Base-by-base conservation (phyloP, 1,140 invertebrate genomes). In the Bombus confusus region DNA sequence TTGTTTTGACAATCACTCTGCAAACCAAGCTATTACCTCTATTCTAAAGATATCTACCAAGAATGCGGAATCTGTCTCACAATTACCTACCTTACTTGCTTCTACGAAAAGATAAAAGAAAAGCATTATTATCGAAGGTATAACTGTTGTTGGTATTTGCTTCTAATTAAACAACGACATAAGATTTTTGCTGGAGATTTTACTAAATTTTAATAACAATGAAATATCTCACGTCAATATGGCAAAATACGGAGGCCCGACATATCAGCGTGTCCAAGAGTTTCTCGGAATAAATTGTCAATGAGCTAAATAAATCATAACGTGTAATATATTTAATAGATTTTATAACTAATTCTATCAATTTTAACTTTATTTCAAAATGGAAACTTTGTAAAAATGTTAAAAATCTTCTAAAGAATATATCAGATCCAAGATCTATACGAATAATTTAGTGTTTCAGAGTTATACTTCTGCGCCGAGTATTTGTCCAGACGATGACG, bases 401-500 rank as follows among this genome's bases (percentile, higher is more conserved):
- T 13, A 18, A 8, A 47, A 71, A 57, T 57, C n/a, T 8, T 15
- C n/a, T 13, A 39, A 34, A n/a, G 69, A 4, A 25, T 39, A 68
- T 22, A 81, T 86, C 85, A 22, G 64, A 82, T 62, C 18, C 34
- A 75, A 75, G 37, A 71, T 39, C 10, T 83, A 64, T 86, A 86
- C 41, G 66, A 80, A 80, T 39, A 84, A 86, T 80, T 62, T 95
- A 98, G 97, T 98, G 94, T 98, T 98, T 95, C 97, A 97, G 96
- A 97, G 96, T 91, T 97, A 97, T 90, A 96, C 96, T 68, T 97
- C 97, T 68, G 95, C 96, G 59, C 97, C 97, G 74, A 98, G 98
- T 59, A 96, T 98, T 83, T 98, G 98, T 62, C 98, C 98, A 0
- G 99, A 99, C 93, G 98, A 99, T 94, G 98, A 98, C 93, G 97